Evolutionary conservation across 2,113 vertebrate genomes (phyloP), one percentile per base, ranked within the genome.

Genomic region (Labeo catla): DNA sequence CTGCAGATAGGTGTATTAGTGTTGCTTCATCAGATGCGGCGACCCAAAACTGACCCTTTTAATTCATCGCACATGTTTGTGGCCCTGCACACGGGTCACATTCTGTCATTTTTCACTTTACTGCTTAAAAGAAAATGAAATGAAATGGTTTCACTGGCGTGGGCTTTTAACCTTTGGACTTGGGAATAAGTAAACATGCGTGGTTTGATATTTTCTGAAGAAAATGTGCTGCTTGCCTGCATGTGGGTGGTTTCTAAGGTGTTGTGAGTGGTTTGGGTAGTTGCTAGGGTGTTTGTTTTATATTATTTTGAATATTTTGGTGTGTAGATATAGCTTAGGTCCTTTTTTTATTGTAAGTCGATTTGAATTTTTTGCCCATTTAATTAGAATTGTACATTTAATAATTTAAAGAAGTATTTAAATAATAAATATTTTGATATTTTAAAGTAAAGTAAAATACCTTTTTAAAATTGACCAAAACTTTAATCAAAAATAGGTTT

Each of bases 11-110:
- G 36, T 15, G 47, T 59, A 28, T 76, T 68, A 47, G 49, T 72
- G 47, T 84, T 88, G 76, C 49, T 81, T 47, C 49, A 74, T 84
- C 54, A 52, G 59, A 59, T 63, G 28, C 57, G 28, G 34, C 45
- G 10, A 84, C 82, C 52, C 36, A 57, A 36, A 43, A 73, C 11
- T 19, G 19, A 59, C 50, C 36, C 68, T 84, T 72, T 21, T 52
- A 39, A 72, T 70, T 68, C 28, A 72, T 68, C 28, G 9, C 68
- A 73, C 36, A 59, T 83, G 39, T 49, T 52, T 70, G 13, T 49
- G 63, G 45, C 80, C 4, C 21, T 23, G 57, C 39, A 28, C 57
- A 23, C 21, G 13, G 81, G 81, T 73, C 21, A 72, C 68, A 57
- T 83, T 82, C 47, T 13, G 19, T 83, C 68, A 57, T 52, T 16